Conservation (phyloP, 2,888 invertebrate genomes). For the Dichetophora obliterata region DNA sequence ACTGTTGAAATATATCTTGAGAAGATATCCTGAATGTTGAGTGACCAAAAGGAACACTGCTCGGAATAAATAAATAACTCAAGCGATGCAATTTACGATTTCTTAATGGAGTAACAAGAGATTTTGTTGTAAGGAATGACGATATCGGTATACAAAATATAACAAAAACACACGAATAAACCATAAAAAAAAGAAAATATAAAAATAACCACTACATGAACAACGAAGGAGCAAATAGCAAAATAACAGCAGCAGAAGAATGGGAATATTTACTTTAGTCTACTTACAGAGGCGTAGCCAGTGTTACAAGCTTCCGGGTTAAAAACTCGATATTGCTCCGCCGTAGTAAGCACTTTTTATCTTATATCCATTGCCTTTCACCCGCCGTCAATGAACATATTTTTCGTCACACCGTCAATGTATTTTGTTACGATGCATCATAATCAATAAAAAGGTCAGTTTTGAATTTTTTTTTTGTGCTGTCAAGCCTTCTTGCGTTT, state of each 20-base stretch:
- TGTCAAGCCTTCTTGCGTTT: no score
- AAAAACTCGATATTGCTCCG: no score
- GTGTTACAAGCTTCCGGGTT: no score
- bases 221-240: not conserved
- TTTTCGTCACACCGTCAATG: no score
- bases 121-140: not conserved
- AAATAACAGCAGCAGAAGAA: not conserved
- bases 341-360: no score
- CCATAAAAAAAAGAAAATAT: not conserved
- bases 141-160: not conserved
- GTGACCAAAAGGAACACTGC: not conserved
- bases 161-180: not conserved
- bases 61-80: conserved; percentile 34
- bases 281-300: no score
- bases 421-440: no score
- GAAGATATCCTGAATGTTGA: not conserved
- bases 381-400: no score
- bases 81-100: conserved; percentile 43
- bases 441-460: no score
- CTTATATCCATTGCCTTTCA: no score
- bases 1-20: conserved; percentile 2
- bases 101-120: conserved; percentile 38
- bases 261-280: no score
- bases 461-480: no score
- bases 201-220: not conserved